These are phyloP conservation scores for Gonatopus flavifemur DNA, from an alignment of 1,140 invertebrate species.

Conservation along the genomic window DNA sequence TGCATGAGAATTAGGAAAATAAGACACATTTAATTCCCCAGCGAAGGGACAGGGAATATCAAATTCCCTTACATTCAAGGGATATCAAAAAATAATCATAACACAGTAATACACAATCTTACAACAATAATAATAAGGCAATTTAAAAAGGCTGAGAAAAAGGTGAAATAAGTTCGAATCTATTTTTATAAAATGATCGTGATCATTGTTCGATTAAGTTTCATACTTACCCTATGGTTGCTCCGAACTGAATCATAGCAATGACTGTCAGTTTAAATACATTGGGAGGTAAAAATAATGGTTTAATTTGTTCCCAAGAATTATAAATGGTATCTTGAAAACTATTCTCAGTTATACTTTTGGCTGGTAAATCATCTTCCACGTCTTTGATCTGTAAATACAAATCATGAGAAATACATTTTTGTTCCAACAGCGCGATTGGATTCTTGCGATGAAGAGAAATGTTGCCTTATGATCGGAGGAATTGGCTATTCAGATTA, in stretches of 20 bases:
- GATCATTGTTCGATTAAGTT: no score
- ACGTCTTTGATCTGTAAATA: constrained; percentile 45
- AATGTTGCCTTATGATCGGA: constrained; percentile 5
- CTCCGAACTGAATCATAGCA: constrained; percentile 71
- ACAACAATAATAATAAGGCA: no score
- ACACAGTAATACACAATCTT: no score
- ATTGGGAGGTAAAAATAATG: constrained; percentile 68
- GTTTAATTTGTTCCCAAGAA: constrained; percentile 54
- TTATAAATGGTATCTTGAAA: constrained; percentile 22
- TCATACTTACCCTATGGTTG: constrained; percentile 60
- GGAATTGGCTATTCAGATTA: no score
- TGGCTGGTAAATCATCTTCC: constrained; percentile 51
- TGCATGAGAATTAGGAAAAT: no score
- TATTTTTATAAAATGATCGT: no score
- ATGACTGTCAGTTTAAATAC: constrained; percentile 69
- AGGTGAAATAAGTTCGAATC: no score
- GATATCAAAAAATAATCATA: no score
- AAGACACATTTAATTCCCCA: no score
- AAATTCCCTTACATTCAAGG: no score
- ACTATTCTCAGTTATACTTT: constrained; percentile 34
- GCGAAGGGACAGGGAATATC: no score
- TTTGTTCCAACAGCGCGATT: not conserved
- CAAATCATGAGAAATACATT: not conserved
- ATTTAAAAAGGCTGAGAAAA: no score
- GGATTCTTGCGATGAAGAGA: not conserved